Conservation (phyloP, 2,888 invertebrate genomes). For the Melangyna quadrimaculata region DNA sequence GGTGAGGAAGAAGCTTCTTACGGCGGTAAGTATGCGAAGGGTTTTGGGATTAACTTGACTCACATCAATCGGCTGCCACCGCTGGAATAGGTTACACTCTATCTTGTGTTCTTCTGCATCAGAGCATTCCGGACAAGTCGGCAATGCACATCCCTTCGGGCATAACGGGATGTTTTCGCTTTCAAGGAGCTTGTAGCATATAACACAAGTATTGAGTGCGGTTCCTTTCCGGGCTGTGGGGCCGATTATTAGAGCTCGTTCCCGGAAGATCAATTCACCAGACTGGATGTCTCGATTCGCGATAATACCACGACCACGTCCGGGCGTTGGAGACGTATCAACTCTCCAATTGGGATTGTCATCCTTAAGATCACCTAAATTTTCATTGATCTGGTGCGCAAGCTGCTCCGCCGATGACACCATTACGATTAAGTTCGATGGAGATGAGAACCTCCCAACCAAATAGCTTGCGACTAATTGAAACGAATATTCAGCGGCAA, state of each 20-base stretch:
- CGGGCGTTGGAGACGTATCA: slow-evolving; percentile 84
- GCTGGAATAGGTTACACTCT: slow-evolving; percentile 85
- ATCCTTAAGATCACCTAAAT: slow-evolving; percentile 75
- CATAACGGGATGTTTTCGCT: slow-evolving; percentile 81
- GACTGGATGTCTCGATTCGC: slow-evolving; percentile 85
- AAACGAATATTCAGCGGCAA: slow-evolving; percentile 49
- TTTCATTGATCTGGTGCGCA: slow-evolving; percentile 75
- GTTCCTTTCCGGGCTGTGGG: slow-evolving; percentile 83
- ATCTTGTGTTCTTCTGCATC: slow-evolving; percentile 82
- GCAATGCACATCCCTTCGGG: slow-evolving; percentile 85
- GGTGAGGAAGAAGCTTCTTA: slow-evolving; percentile 78
- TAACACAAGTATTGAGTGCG: slow-evolving; percentile 84
- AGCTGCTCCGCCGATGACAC: slow-evolving; percentile 64
- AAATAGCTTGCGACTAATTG: slow-evolving; percentile 46
- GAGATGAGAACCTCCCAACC: neutral
- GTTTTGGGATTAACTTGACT: slow-evolving; percentile 75
- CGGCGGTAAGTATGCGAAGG: slow-evolving; percentile 77
- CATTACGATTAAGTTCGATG: slow-evolving; percentile 7
- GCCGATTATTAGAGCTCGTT: slow-evolving; percentile 87
- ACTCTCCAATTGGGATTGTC: slow-evolving; percentile 83
- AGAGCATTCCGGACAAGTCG: slow-evolving; percentile 86
- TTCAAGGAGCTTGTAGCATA: slow-evolving; percentile 83
- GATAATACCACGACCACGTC: slow-evolving; percentile 88
- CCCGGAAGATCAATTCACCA: slow-evolving; percentile 87
- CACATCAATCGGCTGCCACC: slow-evolving; percentile 82